Conservation (phyloP, 1,140 invertebrate genomes). For the Diorhabda elongata region DNA sequence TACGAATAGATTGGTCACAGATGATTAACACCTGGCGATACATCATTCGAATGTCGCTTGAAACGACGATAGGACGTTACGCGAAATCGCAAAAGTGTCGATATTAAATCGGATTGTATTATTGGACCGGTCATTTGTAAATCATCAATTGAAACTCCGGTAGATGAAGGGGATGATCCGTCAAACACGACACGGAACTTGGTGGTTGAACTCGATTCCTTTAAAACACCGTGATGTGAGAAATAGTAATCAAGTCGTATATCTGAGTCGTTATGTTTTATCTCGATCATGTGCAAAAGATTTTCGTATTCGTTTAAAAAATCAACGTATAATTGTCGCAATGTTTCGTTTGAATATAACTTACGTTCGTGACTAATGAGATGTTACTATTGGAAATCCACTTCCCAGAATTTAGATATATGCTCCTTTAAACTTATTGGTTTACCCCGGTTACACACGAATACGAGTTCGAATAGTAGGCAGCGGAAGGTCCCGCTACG, state of each 20-base stretch:
- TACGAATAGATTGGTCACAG: not conserved
- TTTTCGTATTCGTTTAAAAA: constrained; percentile 36
- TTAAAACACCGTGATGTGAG: constrained; percentile 29
- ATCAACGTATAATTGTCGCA: constrained; percentile 26
- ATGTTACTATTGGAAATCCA: constrained; percentile 9
- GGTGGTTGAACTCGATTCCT: not conserved
- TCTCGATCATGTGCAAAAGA: constrained; percentile 31
- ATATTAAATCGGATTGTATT: constrained; percentile 32
- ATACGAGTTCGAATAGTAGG: no score
- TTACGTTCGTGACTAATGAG: constrained; percentile 11
- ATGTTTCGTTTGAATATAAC: constrained; percentile 24
- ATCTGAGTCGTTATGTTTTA: constrained; percentile 2
- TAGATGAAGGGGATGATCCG: constrained; percentile 17
- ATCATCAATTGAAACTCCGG: constrained; percentile 37
- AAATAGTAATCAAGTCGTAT: constrained; percentile 7
- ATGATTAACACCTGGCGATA: not conserved
- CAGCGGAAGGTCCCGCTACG: no score
- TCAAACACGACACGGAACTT: constrained; percentile 30
- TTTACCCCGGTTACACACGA: no score
- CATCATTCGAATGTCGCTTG: not conserved
- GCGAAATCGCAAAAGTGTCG: constrained; percentile 38
- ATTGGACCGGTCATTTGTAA: constrained; percentile 31
- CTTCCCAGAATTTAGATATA: constrained; percentile 3
- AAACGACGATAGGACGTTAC: not conserved
- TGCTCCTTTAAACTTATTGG: not conserved